Percentiles rank a stretch among this genome's conserved stretches.
Conservation (phyloP, 2,797 vertebrate species). For the Sitta carolinensis region DNA sequence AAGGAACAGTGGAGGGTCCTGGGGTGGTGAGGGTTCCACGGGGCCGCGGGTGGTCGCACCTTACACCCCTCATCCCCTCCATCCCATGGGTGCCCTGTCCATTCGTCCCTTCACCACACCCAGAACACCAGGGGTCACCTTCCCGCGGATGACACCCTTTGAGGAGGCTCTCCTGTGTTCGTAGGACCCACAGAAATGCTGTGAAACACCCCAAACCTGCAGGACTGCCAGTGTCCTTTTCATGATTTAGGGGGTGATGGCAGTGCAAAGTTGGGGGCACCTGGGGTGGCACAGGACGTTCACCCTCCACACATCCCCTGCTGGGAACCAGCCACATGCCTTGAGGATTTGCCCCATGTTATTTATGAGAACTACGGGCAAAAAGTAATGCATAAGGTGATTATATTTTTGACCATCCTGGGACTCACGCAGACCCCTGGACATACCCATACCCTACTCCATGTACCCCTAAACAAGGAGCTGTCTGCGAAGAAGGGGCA, state of each 20-base stretch:
- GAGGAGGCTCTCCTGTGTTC: neutral
- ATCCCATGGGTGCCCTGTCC: neutral
- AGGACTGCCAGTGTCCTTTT: neutral
- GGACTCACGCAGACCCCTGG: neutral
- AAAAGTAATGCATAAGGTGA: rapidly evolving
- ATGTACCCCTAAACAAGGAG: rapidly evolving
- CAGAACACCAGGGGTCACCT: neutral
- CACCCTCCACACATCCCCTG: rapidly evolving
- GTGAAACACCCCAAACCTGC: neutral
- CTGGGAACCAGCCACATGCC: neutral
- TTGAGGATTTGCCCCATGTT: rapidly evolving
- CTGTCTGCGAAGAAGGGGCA: neutral
- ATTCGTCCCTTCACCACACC: neutral
- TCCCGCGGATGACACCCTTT: rapidly evolving
- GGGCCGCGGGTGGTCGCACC: neutral
- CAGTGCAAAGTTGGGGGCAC: too few relatives aligned
- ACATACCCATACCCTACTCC: rapidly evolving
- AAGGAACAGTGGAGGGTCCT: too few relatives aligned
- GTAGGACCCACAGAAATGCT: neutral
- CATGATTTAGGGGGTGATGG: neutral
- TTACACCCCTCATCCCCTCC: neutral
- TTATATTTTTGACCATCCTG: neutral
- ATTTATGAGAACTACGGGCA: neutral
- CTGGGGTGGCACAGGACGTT: rapidly evolving
- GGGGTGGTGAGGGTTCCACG: too few relatives aligned